Base-by-base conservation (phyloP, 2,113 vertebrate species). In the Halichoerus grypus region DNA sequence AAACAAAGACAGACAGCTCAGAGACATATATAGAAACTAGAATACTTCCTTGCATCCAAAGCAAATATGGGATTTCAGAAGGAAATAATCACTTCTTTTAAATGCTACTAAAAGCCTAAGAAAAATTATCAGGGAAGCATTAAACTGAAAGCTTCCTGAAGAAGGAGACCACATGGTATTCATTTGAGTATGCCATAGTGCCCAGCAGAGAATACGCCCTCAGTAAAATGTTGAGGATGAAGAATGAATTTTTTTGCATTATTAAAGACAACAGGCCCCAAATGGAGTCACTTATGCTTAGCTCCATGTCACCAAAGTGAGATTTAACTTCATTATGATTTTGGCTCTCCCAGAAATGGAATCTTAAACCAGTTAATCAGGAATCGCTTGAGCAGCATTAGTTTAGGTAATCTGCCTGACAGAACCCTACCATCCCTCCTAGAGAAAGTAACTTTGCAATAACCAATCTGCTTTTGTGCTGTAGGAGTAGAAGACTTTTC, bases 1-100 rank as follows among this genome's bases (percentile, higher is more conserved):
- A 96, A 97, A 46, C 81, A 98, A 82, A 94, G 79, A 86, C 22
- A 55, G 57, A 53, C 5, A 82, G 72, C 26, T 80, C 67, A 92
- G 18, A 95, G 67, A 39, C 6, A 84, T 39, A 74, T 26, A 21
- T 53, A 94, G 84, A 83, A 90, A 87, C 3, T 84, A 26, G 33
- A 91, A 91, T 36, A 85, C 3, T 49, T 93, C 72, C 14, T 88
- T 93, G 15, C 82, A 84, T n/a, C 13, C 65, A 81, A 96, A 95
- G 18, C n/a, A 13, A 72, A 95, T 46, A 42, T 0, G 63, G n/a
- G 59, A 82, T 81, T 59, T 81, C 14, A 93, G 5, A 16, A 83
- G 19, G 24, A 97, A 91, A 31, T 79, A 14, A 59, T 74, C 49
- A 93, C n/a, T 69, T 96, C 31, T 46, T 80, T 69, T 28, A 88